Percentiles rank a stretch among this genome's conserved stretches.
Conservation (phyloP, 2,113 vertebrate species). For the Neolamprologus tretocephalus region DNA sequence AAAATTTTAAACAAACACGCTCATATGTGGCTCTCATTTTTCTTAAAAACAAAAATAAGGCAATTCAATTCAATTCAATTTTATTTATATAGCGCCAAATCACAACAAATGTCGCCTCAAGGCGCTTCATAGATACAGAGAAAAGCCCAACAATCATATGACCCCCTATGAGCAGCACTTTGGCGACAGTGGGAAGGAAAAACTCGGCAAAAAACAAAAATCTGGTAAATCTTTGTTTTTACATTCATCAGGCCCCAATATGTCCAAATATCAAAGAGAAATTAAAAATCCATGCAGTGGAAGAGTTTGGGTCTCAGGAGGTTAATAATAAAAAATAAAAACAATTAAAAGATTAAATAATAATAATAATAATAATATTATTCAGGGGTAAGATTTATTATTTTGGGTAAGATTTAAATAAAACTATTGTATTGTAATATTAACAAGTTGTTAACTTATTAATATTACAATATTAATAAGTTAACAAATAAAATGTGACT, state of each 20-base stretch:
- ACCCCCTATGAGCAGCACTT: too few relatives aligned
- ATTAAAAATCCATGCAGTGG: background rate
- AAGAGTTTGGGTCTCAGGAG: background rate
- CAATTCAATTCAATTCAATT: too few relatives aligned
- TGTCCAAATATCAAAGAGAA: background rate
- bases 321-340: background rate
- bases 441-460: background rate
- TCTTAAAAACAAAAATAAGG: background rate
- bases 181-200: too few relatives aligned
- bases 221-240: background rate
- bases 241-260: accelerated
- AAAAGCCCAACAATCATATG: too few relatives aligned
- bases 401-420: background rate
- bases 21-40: background rate
- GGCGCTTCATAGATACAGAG: too few relatives aligned
- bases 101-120: too few relatives aligned
- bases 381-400: background rate
- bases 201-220: background rate
- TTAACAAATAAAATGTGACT: background rate
- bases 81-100: too few relatives aligned
- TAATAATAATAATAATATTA: background rate
- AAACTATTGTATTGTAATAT: background rate
- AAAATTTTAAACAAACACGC: background rate
- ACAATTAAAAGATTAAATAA: background rate
- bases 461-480: background rate